Evolutionary conservation across 2,113 vertebrate species (phyloP).

Genomic region (Mungos mungo): DNA sequence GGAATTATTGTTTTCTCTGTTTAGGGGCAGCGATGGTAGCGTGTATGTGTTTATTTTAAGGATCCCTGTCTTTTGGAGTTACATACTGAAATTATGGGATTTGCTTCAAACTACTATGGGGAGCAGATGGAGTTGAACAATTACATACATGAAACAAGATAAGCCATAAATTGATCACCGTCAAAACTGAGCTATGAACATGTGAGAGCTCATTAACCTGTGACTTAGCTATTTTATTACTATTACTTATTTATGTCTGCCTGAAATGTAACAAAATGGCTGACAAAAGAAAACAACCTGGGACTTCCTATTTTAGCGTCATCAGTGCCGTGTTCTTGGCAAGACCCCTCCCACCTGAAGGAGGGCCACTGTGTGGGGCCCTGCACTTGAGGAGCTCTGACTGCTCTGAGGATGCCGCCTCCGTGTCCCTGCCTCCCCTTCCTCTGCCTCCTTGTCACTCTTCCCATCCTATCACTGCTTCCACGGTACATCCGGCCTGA

Average conservation of each 20-base stretch:
- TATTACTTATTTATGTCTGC: background rate
- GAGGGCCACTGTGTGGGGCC: background rate
- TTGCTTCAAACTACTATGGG: background rate
- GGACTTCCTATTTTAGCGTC: background rate
- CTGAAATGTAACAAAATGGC: background rate
- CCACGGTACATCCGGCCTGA: background rate
- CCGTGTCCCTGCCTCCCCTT: background rate
- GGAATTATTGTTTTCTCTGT: background rate
- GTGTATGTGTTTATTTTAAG: background rate
- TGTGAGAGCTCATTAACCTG: background rate
- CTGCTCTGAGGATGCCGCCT: too few relatives aligned
- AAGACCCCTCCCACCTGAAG: background rate
- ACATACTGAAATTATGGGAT: background rate
- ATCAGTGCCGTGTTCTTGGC: rapidly evolving
- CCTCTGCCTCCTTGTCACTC: background rate
- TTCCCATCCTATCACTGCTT: background rate
- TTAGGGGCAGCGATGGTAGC: background rate
- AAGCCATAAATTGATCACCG: background rate
- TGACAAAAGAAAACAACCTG: background rate
- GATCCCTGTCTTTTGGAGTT: background rate
- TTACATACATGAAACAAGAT: background rate
- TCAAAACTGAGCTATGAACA: background rate
- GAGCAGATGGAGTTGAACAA: background rate
- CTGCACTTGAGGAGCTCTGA: background rate
- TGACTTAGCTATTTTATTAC: background rate